Percentiles rank a stretch among this genome's conserved stretches.
Conservation (phyloP, 2,888 invertebrate species). For the Rutpela maculata region DNA sequence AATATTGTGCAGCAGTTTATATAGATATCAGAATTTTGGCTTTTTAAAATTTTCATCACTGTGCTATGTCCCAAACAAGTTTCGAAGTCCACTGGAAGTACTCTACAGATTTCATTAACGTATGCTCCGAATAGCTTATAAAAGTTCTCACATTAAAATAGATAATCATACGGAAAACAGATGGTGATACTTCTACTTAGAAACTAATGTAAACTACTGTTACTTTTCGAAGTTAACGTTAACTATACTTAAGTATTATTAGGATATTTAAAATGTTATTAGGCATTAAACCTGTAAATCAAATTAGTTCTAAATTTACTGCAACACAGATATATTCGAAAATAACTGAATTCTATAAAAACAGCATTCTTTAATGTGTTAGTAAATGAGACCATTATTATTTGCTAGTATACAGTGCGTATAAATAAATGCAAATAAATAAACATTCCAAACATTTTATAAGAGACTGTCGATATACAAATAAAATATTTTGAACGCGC, state of each 20-base stretch:
- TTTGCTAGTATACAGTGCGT: too few relatives aligned
- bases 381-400: background rate
- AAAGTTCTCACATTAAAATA: background rate
- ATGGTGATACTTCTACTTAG: background rate
- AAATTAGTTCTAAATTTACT: conserved; percentile 1
- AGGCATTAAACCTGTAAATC: conserved; percentile 7
- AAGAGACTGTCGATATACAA: too few relatives aligned
- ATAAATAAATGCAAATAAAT: too few relatives aligned
- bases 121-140: too few relatives aligned
- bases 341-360: background rate
- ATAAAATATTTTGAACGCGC: too few relatives aligned
- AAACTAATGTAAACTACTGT: background rate
- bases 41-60: too few relatives aligned
- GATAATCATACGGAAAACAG: background rate
- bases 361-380: background rate
- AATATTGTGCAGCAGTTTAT: too few relatives aligned
- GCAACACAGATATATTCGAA: background rate
- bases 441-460: too few relatives aligned
- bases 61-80: too few relatives aligned
- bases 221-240: background rate
- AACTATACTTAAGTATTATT: background rate
- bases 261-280: conserved; percentile 3
- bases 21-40: too few relatives aligned
- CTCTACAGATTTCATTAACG: too few relatives aligned
- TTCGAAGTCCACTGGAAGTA: too few relatives aligned